Conservation (phyloP, 2,113 vertebrate genomes). For the Centropristis striata region DNA sequence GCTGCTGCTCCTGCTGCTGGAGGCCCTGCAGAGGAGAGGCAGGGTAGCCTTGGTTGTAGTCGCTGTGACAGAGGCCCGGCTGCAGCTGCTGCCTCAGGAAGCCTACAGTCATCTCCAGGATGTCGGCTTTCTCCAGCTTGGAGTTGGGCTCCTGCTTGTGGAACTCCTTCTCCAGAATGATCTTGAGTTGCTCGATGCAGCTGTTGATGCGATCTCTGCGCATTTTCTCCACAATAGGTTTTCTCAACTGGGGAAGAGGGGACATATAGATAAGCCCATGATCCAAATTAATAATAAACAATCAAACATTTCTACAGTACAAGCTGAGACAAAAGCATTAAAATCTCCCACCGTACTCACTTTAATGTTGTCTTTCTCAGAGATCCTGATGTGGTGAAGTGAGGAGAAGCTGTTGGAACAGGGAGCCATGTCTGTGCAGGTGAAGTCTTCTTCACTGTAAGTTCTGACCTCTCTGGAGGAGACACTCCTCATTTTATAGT, state of each 20-base stretch:
- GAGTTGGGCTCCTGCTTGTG: slow-evolving; percentile 84
- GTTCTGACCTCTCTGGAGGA: slow-evolving; percentile 8
- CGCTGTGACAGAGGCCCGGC: slow-evolving; percentile 67
- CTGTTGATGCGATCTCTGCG: slow-evolving; percentile 85
- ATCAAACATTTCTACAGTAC: background rate
- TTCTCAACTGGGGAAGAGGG: slow-evolving; percentile 82
- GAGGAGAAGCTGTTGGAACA: slow-evolving; percentile 64
- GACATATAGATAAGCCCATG: slow-evolving; percentile 12
- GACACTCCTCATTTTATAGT: slow-evolving; percentile 25
- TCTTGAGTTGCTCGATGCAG: slow-evolving; percentile 83
- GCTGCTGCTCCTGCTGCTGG: slow-evolving; percentile 64
- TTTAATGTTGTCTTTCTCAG: slow-evolving; percentile 77
- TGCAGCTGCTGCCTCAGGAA: slow-evolving; percentile 84
- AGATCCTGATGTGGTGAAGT: slow-evolving; percentile 58
- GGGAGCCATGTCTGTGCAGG: slow-evolving; percentile 75
- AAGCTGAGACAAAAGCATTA: background rate
- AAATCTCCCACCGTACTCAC: slow-evolving; percentile 49
- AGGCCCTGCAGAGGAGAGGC: slow-evolving; percentile 54
- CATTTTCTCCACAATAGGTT: slow-evolving; percentile 89
- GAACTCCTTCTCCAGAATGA: slow-evolving; percentile 87
- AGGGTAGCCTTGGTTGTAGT: slow-evolving; percentile 67
- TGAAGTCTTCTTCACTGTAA: slow-evolving; percentile 40
- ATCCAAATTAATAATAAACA: background rate
- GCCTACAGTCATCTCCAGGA: slow-evolving; percentile 91
- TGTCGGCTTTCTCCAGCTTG: slow-evolving; percentile 90